Evolutionary conservation across 1,140 invertebrate genomes (phyloP).

Genomic region (Micrasema minimum): DNA sequence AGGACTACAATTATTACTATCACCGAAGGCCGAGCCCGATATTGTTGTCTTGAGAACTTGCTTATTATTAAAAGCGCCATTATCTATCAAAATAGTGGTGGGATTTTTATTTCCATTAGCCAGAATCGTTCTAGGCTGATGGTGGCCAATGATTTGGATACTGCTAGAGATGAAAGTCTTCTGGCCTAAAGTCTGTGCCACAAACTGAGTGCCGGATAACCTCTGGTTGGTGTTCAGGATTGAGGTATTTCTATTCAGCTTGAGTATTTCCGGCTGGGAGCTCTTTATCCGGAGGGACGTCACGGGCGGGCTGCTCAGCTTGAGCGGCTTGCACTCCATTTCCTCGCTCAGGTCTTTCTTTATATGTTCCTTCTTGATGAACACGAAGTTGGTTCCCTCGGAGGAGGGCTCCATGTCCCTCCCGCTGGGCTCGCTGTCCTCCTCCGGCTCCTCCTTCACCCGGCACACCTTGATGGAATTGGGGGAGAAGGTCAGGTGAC

Average conservation of each 20-base stretch:
- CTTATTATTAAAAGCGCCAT: conserved; percentile 62
- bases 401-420: conserved; percentile 22
- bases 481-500: conserved; percentile 74
- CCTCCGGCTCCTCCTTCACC: conserved; percentile 60
- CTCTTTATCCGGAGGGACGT: conserved; percentile 62
- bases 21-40: conserved; percentile 58
- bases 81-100: conserved; percentile 66
- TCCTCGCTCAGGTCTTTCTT: conserved; percentile 69
- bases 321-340: conserved; percentile 59
- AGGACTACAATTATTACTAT: conserved; percentile 60
- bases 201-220: conserved; percentile 52
- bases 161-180: conserved; percentile 67
- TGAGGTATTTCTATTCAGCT: conserved; percentile 65
- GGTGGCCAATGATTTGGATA: conserved; percentile 66
- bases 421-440: conserved; percentile 36
- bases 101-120: conserved; percentile 63
- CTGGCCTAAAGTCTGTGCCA: conserved; percentile 62
- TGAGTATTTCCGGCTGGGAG: conserved; percentile 61
- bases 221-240: conserved; percentile 63
- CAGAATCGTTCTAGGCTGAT: conserved; percentile 67
- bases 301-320: conserved; percentile 51
- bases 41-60: conserved; percentile 65
- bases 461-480: conserved; percentile 69
- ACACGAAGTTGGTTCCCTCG: conserved; percentile 62
- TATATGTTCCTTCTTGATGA: conserved; percentile 66